Percentiles rank a stretch among this genome's conserved stretches.
Conservation (phyloP, 2,888 invertebrate species). For the Cinara cedri region DNA sequence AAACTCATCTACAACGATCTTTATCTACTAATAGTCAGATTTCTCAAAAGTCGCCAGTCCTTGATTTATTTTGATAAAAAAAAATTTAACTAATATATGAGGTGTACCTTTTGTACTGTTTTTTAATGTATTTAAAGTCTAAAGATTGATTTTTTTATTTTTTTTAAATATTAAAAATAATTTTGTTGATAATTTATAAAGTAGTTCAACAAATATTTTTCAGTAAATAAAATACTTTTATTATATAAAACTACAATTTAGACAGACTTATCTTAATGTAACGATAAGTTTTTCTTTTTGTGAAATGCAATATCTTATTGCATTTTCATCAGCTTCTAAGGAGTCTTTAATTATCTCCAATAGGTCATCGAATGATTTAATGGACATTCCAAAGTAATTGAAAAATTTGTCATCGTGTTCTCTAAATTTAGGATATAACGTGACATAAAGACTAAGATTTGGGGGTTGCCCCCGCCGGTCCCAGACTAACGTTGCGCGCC, state of each 20-base stretch:
- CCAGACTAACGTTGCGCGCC: too few species aligned
- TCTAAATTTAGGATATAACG: background rate
- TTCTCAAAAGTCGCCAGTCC: slow-evolving; percentile 1
- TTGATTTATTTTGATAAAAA: slow-evolving; percentile 16
- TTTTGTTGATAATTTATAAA: too few species aligned
- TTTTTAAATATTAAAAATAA: too few species aligned
- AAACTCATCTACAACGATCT: background rate
- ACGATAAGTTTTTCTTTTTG: background rate
- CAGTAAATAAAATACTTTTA: too few species aligned
- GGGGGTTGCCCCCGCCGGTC: too few species aligned
- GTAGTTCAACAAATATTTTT: too few species aligned
- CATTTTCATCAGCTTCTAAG: background rate
- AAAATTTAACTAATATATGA: slow-evolving; percentile 4
- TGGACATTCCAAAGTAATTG: slow-evolving; percentile 14
- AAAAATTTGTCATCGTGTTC: background rate
- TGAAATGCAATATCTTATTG: background rate
- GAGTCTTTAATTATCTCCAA: slow-evolving; percentile 6
- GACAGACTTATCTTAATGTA: background rate
- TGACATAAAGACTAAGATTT: background rate
- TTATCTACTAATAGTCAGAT: slow-evolving; percentile 1
- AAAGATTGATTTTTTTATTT: too few species aligned
- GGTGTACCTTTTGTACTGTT: background rate
- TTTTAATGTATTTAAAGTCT: slow-evolving; percentile 6
- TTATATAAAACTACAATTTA: too few species aligned
- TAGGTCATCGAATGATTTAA: slow-evolving; percentile 13